A percentile compares a stretch with the other conserved stretches of the same genome.
phyloP scores from a whole-genome alignment of 2,888 invertebrate genomes.

The Erebia palarica region DNA sequence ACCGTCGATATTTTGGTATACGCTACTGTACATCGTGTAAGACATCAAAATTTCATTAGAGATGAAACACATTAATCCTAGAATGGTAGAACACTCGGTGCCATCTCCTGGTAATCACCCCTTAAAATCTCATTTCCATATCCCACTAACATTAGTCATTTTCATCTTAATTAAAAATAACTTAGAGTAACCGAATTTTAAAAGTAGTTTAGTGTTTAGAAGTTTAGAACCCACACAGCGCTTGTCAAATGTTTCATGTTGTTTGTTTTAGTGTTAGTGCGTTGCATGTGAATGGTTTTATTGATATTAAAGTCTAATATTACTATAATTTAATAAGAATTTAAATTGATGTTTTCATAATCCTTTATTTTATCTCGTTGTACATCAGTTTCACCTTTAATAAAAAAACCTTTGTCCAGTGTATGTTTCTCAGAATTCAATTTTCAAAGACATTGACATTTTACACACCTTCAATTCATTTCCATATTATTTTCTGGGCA shows the following conservation, averaged over 20 bases:
- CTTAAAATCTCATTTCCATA: slow-evolving; percentile 32
- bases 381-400: slow-evolving; percentile 39
- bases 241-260: slow-evolving; percentile 41
- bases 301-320: slow-evolving; percentile 44
- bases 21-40: slow-evolving; percentile 49
- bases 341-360: slow-evolving; percentile 34
- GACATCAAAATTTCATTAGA: slow-evolving; percentile 39
- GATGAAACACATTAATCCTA: slow-evolving; percentile 32
- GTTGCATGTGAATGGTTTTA: slow-evolving; percentile 69
- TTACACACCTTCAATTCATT: not conserved
- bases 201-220: slow-evolving; percentile 33
- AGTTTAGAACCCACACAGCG: slow-evolving; percentile 31
- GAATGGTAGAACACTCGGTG: slow-evolving; percentile 35
- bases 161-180: slow-evolving; percentile 31
- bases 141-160: slow-evolving; percentile 35
- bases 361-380: slow-evolving; percentile 30
- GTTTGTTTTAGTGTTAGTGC: slow-evolving; percentile 45
- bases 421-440: not conserved
- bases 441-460: not conserved
- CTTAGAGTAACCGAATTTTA: slow-evolving; percentile 21
- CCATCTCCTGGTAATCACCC: slow-evolving; percentile 35
- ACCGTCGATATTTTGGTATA: slow-evolving; percentile 68
- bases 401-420: not conserved
- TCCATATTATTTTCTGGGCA: not conserved
- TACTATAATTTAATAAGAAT: slow-evolving; percentile 37